Percentiles rank a stretch among this genome's conserved stretches.
Evolutionary conservation across 2,888 invertebrate genomes (phyloP).

Genomic region (Eristalis intricaria): DNA sequence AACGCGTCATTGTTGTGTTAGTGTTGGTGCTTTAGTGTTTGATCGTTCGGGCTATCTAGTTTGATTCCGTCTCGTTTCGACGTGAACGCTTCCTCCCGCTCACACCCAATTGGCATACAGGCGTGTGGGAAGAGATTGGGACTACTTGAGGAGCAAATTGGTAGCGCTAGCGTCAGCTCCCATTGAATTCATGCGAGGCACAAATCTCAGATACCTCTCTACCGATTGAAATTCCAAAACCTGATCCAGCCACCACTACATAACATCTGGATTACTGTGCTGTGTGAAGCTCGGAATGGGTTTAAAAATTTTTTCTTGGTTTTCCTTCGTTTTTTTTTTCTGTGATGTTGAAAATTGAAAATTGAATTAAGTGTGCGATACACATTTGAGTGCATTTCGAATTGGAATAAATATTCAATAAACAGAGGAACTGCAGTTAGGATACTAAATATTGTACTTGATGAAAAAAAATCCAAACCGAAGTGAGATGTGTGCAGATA

Average conservation of each 20-base stretch:
- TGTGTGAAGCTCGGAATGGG: conserved; percentile 62
- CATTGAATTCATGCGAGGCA: conserved; percentile 75
- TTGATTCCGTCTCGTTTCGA: conserved; percentile 63
- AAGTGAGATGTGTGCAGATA: conserved; percentile 1
- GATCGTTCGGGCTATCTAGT: conserved; percentile 65
- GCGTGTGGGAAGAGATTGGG: conserved; percentile 82
- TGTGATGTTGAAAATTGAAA: background rate
- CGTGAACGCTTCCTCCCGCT: conserved; percentile 60
- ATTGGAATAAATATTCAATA: background rate
- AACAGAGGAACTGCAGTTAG: background rate
- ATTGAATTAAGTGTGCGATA: conserved; percentile 50
- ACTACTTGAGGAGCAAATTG: conserved; percentile 82
- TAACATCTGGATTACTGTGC: conserved; percentile 68
- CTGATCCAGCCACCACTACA: conserved; percentile 70
- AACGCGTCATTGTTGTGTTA: conserved; percentile 20
- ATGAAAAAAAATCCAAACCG: background rate
- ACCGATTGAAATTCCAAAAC: conserved; percentile 72
- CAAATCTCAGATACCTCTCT: conserved; percentile 69
- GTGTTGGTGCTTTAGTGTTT: conserved; percentile 39
- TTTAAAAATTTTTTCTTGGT: conserved; percentile 28
- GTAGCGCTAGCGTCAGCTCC: conserved; percentile 82
- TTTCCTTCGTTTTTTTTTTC: background rate
- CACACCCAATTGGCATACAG: conserved; percentile 65
- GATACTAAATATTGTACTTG: conserved; percentile 4
- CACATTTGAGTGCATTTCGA: conserved; percentile 37